Evolutionary conservation across 2,797 vertebrate species (phyloP), one percentile per base, ranked within the genome.

Genomic region (Eleutherodactylus coqui): DNA sequence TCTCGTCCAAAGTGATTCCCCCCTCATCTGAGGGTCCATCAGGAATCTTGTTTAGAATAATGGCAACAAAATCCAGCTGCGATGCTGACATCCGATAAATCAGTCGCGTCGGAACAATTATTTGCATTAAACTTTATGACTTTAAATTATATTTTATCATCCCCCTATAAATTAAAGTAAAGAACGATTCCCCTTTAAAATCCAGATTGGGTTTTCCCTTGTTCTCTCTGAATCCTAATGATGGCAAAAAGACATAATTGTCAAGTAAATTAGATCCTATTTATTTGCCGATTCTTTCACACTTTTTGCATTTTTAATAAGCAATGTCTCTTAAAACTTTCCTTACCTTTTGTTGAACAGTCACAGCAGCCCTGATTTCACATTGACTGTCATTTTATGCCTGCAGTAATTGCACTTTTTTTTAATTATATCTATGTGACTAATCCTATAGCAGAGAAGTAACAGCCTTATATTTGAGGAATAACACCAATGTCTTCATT

Each of bases 321-420:
- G 67, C 19, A 36, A 29, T 55, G 43, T 75, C 45, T 75, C 47
- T 49, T 29, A 34, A 32, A 47, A 29, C 62, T 34, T 34, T 67
- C 3, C 16, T 67, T 10, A 64, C 38, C 58, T 67, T 21, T 67
- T 64, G 58, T 45, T 67, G 53, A 78, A 16, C 34, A 38, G 47
- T 29, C 27, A n/a, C 27, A 5, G 0, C 58, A 49, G 29, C 27
- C 32, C 29, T 34, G 10, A 51, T 67, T 36, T 70, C 16, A 51
- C 32, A 41, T 27, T 41, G 47, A 47, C 62, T 51, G 79, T 81
- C 79, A 81, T 51, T 41, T 67, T 41, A 27, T 38, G 47, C 21
- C 64, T 4, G 36, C n/a, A 0, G 4, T 72, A 38, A 51, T 81
- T 81, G 21, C 58, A 64, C 7, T 47, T 43, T 29, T 38, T 45